Conservation (phyloP, 2,113 vertebrate species). For the Polyodon spathula region DNA sequence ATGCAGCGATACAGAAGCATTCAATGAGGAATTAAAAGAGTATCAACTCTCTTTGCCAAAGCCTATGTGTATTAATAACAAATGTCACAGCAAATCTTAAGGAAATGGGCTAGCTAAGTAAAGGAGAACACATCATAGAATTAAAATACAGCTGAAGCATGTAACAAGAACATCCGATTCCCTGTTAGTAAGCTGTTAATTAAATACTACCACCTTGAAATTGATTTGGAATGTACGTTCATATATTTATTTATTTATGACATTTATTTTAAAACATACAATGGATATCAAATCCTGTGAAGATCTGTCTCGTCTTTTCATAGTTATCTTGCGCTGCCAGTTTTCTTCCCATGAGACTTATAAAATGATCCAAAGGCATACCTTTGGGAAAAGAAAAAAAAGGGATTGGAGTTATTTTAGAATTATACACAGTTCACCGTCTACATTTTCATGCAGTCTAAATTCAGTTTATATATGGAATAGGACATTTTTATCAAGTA, state of each 20-base stretch:
- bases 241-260: not conserved
- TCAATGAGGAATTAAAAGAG: too few species aligned
- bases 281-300: conserved; percentile 41
- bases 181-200: not conserved
- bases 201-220: conserved; percentile 1
- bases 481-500: too few species aligned
- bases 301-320: conserved; percentile 39
- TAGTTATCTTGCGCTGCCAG: conserved; percentile 22
- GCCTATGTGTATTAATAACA: not conserved
- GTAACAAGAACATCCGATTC: not conserved
- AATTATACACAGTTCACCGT: not conserved
- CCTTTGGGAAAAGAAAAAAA: conserved; percentile 15
- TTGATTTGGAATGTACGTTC: not conserved
- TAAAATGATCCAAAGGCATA: conserved; percentile 18
- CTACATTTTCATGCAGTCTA: too few species aligned
- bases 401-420: not conserved
- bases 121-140: not conserved
- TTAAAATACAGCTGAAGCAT: not conserved
- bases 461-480: too few species aligned
- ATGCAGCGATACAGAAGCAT: too few species aligned
- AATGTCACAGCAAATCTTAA: not conserved
- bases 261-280: conserved; percentile 17
- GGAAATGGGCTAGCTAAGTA: not conserved
- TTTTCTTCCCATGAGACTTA: conserved; percentile 33
- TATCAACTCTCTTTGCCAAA: too few species aligned